A percentile compares a stretch with the other conserved stretches of the same genome.
phyloP scores from a whole-genome alignment of 2,888 invertebrate genomes.

The Chironomus riparius region DNA sequence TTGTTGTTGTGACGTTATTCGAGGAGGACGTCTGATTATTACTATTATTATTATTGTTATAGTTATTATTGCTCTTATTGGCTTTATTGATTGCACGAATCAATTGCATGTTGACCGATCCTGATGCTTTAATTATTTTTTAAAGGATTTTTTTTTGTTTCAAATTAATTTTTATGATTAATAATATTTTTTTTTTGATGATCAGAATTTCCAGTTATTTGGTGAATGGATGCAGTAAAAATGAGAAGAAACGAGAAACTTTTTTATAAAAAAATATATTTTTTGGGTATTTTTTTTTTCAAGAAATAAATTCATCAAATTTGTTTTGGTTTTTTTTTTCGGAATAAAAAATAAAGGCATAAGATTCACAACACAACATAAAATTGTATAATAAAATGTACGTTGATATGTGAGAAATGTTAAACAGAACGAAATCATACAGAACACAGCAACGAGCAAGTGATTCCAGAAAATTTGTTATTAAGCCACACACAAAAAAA shows the following conservation, averaged over 20 bases:
- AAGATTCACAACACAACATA: not conserved
- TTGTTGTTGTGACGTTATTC: conserved; percentile 4
- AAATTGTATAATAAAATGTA: not conserved
- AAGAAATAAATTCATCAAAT: not conserved
- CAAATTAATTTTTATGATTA: not conserved
- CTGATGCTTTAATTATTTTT: conserved; percentile 1
- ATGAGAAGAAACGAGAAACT: conserved; percentile 24
- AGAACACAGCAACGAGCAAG: not conserved
- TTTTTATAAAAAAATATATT: not conserved
- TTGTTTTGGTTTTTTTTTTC: not conserved
- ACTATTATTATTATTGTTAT: not conserved
- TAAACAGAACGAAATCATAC: not conserved
- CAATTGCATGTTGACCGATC: conserved; percentile 24
- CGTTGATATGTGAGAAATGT: not conserved
- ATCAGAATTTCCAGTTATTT: not conserved
- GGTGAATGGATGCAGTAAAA: conserved; percentile 15
- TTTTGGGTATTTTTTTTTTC: not conserved
- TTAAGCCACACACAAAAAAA: too few relatives aligned
- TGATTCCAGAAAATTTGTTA: too few relatives aligned
- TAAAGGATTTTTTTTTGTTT: not conserved
- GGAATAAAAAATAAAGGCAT: too few relatives aligned
- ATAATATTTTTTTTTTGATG: not conserved
- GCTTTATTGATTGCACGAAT: conserved; percentile 21
- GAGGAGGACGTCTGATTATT: conserved; percentile 7
- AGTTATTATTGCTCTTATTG: conserved; percentile 21